These are phyloP conservation scores for Poecilia latipinna DNA, from an alignment of 2,113 vertebrate species.

Conservation along the genomic window DNA sequence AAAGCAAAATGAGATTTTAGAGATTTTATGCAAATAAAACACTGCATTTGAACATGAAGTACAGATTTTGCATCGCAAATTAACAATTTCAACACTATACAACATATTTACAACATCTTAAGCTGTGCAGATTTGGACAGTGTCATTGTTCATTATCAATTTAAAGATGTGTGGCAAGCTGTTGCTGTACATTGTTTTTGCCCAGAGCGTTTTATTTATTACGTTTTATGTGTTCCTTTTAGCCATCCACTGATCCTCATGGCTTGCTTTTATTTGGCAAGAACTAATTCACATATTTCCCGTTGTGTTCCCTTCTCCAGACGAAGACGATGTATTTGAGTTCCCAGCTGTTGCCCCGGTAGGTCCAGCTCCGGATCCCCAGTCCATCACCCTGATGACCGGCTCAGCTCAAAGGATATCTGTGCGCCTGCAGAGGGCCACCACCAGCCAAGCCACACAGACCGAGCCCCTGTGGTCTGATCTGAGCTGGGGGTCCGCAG, in stretches of 20 bases:
- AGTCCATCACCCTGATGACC: slow-evolving; percentile 93
- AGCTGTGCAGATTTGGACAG: neutral
- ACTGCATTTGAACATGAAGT: too few relatives aligned
- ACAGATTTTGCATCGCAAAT: too few relatives aligned
- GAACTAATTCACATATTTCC: neutral
- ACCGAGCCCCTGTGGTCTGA: slow-evolving; percentile 92
- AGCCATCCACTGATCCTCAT: too few relatives aligned
- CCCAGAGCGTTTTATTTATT: neutral
- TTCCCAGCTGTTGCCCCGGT: slow-evolving; percentile 83
- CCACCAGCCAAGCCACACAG: slow-evolving; percentile 94
- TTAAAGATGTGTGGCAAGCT: neutral
- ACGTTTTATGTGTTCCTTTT: neutral
- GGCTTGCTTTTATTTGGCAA: neutral
- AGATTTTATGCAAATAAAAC: too few relatives aligned
- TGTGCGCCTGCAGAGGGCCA: slow-evolving; percentile 90
- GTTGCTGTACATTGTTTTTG: neutral
- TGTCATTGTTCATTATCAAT: neutral
- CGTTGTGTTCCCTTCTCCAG: slow-evolving; percentile 68
- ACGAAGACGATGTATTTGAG: slow-evolving; percentile 91
- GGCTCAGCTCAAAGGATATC: slow-evolving; percentile 94
- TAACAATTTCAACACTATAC: too few relatives aligned
- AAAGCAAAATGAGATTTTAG: too few relatives aligned
- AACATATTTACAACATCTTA: too few relatives aligned
- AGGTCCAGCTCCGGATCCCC: slow-evolving; percentile 80
- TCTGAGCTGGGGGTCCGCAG: slow-evolving; percentile 80